Percentiles rank a stretch among this genome's conserved stretches.
Conservation (phyloP, 2,888 invertebrate genomes). For the Parnassius mnemosyne region DNA sequence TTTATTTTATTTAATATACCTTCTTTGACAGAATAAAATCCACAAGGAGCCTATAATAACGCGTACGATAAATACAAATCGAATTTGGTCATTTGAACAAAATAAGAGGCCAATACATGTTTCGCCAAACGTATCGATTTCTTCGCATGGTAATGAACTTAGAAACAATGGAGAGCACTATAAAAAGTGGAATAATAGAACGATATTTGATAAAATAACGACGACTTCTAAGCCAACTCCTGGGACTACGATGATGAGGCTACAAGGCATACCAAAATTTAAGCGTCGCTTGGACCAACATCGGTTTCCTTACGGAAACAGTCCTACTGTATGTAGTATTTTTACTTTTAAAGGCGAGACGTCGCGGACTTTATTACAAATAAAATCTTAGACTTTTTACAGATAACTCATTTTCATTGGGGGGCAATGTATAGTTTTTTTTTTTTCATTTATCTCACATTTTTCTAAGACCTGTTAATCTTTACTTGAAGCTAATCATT, state of each 20-base stretch:
- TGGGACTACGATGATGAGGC: neutral
- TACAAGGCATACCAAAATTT: slow-evolving; percentile 4
- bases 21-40: slow-evolving; percentile 5
- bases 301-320: neutral
- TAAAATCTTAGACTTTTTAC: neutral
- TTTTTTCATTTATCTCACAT: no score
- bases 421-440: no score
- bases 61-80: neutral
- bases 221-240: neutral
- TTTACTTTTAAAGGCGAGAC: slow-evolving; percentile 5
- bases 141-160: neutral
- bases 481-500: no score
- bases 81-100: neutral
- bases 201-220: neutral
- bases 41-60: neutral
- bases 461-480: no score
- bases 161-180: neutral
- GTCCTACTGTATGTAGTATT: slow-evolving; percentile 13
- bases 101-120: neutral
- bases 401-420: no score
- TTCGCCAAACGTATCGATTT: neutral
- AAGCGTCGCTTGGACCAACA: slow-evolving; percentile 1
- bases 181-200: neutral
- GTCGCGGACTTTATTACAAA: neutral
- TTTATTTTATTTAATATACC: slow-evolving; percentile 15